phyloP scores from a whole-genome alignment of 2,888 invertebrate species.

The Nemurella pictetii region DNA sequence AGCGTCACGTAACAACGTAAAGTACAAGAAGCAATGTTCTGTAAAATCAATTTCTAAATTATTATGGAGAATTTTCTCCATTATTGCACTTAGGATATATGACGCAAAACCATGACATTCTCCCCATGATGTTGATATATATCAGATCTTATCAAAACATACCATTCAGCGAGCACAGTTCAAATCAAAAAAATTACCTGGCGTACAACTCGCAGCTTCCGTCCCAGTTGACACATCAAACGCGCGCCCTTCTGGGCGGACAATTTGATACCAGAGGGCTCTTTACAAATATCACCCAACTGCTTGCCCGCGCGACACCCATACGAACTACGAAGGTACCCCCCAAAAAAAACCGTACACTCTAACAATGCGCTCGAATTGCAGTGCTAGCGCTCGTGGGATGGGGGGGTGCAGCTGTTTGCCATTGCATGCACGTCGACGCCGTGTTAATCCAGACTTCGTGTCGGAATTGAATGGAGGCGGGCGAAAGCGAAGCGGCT shows the following conservation, averaged over 20 bases:
- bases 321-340: neutral
- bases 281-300: neutral
- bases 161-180: too few relatives aligned
- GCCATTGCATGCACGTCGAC: neutral
- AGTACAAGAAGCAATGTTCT: too few relatives aligned
- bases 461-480: constrained; percentile 25
- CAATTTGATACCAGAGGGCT: neutral
- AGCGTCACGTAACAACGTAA: too few relatives aligned
- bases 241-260: neutral
- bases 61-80: too few relatives aligned
- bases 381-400: neutral
- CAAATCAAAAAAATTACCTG: neutral
- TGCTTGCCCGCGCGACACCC: neutral
- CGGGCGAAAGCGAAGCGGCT: constrained; percentile 17
- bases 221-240: neutral
- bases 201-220: neutral
- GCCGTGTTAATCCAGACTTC: neutral
- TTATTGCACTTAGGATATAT: too few relatives aligned
- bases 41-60: too few relatives aligned
- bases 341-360: neutral
- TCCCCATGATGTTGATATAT: too few relatives aligned
- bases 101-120: too few relatives aligned
- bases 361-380: neutral
- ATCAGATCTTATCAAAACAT: too few relatives aligned
- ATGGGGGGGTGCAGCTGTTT: constrained; percentile 26